These are phyloP conservation scores for Carettochelys insculpta DNA, from an alignment of 2,113 vertebrate genomes.

Conservation along the genomic window DNA sequence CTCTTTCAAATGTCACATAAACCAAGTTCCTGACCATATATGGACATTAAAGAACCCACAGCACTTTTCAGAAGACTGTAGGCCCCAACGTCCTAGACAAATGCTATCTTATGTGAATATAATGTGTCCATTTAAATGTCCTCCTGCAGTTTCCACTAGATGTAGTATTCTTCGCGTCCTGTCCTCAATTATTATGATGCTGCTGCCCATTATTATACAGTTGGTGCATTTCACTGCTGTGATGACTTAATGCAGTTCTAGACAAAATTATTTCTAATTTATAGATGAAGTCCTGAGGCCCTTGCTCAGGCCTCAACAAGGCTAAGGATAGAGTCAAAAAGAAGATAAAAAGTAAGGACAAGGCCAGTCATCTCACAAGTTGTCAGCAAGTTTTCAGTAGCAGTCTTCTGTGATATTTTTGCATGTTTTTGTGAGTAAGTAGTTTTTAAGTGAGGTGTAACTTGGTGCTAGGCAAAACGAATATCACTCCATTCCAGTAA, in stretches of 20 bases:
- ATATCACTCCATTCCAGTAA: too few species aligned
- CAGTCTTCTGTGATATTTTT: too few species aligned
- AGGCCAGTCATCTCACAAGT: neutral
- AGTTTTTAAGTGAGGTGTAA: too few species aligned
- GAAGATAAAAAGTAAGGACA: neutral
- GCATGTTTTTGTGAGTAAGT: too few species aligned
- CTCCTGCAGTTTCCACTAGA: neutral
- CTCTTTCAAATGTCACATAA: neutral
- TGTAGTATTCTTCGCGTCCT: neutral
- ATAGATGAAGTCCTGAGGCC: neutral
- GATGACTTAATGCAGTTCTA: neutral
- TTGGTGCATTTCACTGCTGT: neutral
- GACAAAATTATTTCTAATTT: neutral
- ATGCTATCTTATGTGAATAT: neutral
- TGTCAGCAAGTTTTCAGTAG: too few species aligned
- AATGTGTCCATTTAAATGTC: neutral
- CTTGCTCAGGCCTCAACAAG: neutral
- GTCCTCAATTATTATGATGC: neutral
- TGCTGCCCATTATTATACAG: neutral
- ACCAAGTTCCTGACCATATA: neutral
- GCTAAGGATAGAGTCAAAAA: neutral
- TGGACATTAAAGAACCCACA: neutral
- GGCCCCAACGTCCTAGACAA: neutral
- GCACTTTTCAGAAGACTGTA: neutral
- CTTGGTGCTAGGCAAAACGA: too few species aligned